phyloP scores from a whole-genome alignment of 2,888 invertebrate genomes.

The Rapana venosa region DNA sequence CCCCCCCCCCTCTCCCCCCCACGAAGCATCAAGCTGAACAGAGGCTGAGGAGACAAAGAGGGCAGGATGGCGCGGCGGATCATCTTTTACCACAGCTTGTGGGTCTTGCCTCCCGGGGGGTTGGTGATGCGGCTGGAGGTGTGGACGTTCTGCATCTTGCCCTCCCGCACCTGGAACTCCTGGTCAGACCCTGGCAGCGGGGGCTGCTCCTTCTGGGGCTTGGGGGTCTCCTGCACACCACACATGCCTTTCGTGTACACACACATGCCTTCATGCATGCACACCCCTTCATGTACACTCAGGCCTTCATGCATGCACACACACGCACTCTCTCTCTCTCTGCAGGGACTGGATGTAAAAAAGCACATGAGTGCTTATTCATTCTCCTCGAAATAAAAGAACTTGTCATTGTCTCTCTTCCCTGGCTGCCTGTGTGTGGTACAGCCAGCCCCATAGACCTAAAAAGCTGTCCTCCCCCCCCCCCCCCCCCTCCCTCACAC shows the following conservation, averaged over 20 bases:
- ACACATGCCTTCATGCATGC: too few relatives aligned
- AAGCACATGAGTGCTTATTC: not conserved
- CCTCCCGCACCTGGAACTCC: slow-evolving; percentile 41
- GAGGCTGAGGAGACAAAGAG: not conserved
- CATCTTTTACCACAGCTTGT: slow-evolving; percentile 54
- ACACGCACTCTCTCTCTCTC: not conserved
- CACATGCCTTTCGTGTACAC: too few relatives aligned
- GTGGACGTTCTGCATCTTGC: slow-evolving; percentile 48
- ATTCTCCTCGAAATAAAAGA: too few relatives aligned
- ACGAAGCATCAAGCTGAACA: not conserved
- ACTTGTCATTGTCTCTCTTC: too few relatives aligned
- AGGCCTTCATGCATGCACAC: not conserved
- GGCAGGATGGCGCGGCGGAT: not conserved
- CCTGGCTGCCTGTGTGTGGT: too few relatives aligned
- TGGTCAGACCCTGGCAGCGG: slow-evolving; percentile 39
- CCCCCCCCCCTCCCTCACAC: too few relatives aligned
- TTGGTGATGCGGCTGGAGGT: slow-evolving; percentile 53
- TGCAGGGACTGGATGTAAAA: too few relatives aligned
- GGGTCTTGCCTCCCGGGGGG: slow-evolving; percentile 55
- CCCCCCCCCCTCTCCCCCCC: not conserved
- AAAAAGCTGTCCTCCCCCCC: too few relatives aligned
- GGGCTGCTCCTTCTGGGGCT: slow-evolving; percentile 41
- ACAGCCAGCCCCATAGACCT: too few relatives aligned
- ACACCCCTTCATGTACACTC: not conserved
- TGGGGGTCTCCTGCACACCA: slow-evolving; percentile 21